phyloP scores from a whole-genome alignment of 1,140 invertebrate genomes.

The Apis cerana region DNA sequence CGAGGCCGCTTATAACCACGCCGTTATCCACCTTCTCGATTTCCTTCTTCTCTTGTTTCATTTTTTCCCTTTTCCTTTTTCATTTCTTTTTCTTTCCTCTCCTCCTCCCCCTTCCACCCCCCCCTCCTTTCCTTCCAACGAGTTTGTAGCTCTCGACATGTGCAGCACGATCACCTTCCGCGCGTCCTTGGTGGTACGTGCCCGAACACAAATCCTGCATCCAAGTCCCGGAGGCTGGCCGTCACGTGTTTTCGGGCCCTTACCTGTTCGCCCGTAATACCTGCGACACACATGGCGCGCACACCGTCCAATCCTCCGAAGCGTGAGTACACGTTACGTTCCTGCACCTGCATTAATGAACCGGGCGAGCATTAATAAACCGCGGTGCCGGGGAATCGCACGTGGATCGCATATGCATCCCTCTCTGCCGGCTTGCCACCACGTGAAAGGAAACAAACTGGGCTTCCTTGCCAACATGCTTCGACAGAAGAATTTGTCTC shows the following conservation, averaged over 20 bases:
- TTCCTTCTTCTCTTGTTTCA: slow-evolving; percentile 17
- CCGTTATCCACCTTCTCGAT: slow-evolving; percentile 28
- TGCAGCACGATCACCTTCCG: slow-evolving; percentile 57
- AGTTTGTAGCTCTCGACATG: slow-evolving; percentile 47
- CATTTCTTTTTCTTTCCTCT: background rate
- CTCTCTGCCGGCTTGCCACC: background rate
- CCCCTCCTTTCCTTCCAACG: background rate
- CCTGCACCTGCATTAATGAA: slow-evolving; percentile 76
- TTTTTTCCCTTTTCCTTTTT: background rate
- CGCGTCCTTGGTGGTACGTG: slow-evolving; percentile 64
- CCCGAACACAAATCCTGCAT: slow-evolving; percentile 41
- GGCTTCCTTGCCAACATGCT: background rate
- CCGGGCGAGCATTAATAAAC: slow-evolving; percentile 43
- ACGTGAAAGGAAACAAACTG: background rate
- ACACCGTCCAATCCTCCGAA: slow-evolving; percentile 32
- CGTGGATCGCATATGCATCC: slow-evolving; percentile 43
- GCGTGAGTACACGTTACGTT: slow-evolving; percentile 42
- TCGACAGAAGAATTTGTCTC: no score
- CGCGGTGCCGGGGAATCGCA: slow-evolving; percentile 4
- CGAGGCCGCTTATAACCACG: slow-evolving; percentile 44
- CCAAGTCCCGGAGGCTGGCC: slow-evolving; percentile 55
- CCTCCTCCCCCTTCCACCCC: background rate
- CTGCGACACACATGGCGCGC: slow-evolving; percentile 66
- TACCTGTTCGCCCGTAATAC: slow-evolving; percentile 66
- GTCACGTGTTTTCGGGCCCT: slow-evolving; percentile 67